Evolutionary conservation across 2,888 invertebrate species (phyloP).

Genomic region (Idaea straminata): DNA sequence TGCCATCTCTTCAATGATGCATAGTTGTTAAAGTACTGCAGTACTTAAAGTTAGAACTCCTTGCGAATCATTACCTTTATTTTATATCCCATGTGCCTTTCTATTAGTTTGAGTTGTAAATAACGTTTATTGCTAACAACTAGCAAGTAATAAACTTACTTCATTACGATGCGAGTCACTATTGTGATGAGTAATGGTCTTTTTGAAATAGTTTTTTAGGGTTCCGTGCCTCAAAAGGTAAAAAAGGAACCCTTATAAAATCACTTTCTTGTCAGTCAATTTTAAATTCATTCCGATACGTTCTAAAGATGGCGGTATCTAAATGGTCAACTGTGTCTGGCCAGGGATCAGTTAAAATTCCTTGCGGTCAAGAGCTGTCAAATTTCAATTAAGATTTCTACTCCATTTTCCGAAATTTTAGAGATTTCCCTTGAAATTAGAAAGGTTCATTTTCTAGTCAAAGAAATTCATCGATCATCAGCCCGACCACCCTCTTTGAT

Average conservation of each 20-base stretch:
- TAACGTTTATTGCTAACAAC: conserved; percentile 31
- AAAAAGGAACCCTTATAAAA: no score
- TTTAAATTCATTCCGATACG: no score
- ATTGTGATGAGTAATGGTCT: conserved; percentile 13
- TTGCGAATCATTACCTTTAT: neutral
- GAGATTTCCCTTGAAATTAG: no score
- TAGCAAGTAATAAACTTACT: conserved; percentile 28
- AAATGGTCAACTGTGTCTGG: no score
- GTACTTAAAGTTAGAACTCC: neutral
- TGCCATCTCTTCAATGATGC: conserved; percentile 31
- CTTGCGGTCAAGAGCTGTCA: no score
- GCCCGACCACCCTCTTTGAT: neutral
- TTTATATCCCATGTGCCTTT: conserved; percentile 28
- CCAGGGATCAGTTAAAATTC: no score
- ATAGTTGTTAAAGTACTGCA: neutral
- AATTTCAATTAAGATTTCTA: no score
- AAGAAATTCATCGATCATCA: no score
- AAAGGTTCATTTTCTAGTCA: neutral
- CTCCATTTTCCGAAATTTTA: no score
- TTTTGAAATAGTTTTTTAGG: neutral
- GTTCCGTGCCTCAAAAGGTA: no score
- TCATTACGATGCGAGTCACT: conserved; percentile 15
- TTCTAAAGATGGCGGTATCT: no score
- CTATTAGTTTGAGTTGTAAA: conserved; percentile 36
- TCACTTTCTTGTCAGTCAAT: no score